Evolutionary conservation across 2,888 invertebrate genomes (phyloP), one percentile per base, ranked within the genome.

Genomic region (Prosapia bicincta): DNA sequence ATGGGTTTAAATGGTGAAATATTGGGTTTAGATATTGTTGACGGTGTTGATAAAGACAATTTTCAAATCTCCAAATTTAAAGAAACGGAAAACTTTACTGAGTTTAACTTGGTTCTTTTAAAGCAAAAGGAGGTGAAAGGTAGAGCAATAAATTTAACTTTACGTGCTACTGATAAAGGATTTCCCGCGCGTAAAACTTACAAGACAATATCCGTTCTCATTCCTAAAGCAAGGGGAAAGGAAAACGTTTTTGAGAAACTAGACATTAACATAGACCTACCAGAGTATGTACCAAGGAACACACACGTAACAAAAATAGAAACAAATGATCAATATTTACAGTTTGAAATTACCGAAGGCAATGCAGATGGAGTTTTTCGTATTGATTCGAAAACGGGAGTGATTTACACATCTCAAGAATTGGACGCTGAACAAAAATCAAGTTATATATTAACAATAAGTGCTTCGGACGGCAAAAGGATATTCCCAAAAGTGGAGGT

Each of bases 401-500:
- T 96, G 87, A 85, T 97, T 0, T 94, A 94, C 83, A 95, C 96
- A 0, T 91, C 92, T 15, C 90, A 91, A 43, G 85, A 86, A 38
- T 86, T 97, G 25, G 97, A 97, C 84, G 94, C 95, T 0, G 97
- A 98, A 86, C 88, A 86, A 76, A 93, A 92, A 83, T 89, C 93
- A 2, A 90, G 92, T 79, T 96, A 96, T 83, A 93, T 93, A 24
- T 86, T 97, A 67, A 95, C 95, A 0, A 94, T 97, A n/a, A 92
- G 94, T 9, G 96, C 96, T 0, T 90, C 94, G 54, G 96, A 96
- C 84, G 93, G 93, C 82, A 93, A 94, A 1, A 92, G 93, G 83
- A 90, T 90, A 81, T 93, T 94, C 83, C 94, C 94, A 15, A 95
- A 95, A 1, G 95, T 95, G 0, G 94, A 95, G 86, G 94, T 98